Percentiles rank a stretch among this genome's conserved stretches.
Conservation (phyloP, 1,140 invertebrate genomes). For the Sipha flava region DNA sequence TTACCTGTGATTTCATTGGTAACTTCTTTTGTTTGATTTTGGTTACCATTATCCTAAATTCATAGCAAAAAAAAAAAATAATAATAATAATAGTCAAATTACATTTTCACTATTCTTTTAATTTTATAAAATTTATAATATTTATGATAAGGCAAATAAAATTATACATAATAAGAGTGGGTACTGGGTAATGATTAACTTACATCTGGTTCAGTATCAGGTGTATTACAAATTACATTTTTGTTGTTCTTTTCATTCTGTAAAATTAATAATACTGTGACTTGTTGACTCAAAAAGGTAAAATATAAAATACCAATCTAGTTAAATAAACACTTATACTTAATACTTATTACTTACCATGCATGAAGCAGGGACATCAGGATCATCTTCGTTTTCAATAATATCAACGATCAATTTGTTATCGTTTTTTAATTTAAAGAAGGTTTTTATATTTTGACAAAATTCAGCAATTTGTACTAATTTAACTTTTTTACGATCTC, state of each 20-base stretch:
- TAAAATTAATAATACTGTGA: not conserved
- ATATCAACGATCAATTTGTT: not conserved
- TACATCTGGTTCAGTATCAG: not conserved
- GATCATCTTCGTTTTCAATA: not conserved
- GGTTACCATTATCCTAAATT: not conserved
- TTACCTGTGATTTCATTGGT: not conserved
- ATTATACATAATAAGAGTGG: not conserved
- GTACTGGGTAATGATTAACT: not conserved
- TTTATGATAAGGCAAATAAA: not conserved
- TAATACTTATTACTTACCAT: not conserved
- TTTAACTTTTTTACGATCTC: not conserved
- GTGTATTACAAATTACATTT: not conserved
- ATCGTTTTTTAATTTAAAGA: not conserved
- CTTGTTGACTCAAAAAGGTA: not conserved
- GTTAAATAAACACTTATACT: not conserved
- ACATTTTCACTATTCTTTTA: not conserved
- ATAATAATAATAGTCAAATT: not conserved
- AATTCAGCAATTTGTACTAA: not conserved
- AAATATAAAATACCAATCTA: not conserved
- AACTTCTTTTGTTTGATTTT: not conserved
- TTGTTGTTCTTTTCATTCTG: not conserved
- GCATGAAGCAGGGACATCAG: not conserved
- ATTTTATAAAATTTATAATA: not conserved
- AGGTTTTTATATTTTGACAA: not conserved
- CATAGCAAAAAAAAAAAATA: not conserved